A percentile compares a stretch with the other conserved stretches of the same genome.
These are phyloP conservation scores for Anseranas semipalmata DNA, from an alignment of 2,113 vertebrate genomes.

Conservation along the genomic window DNA sequence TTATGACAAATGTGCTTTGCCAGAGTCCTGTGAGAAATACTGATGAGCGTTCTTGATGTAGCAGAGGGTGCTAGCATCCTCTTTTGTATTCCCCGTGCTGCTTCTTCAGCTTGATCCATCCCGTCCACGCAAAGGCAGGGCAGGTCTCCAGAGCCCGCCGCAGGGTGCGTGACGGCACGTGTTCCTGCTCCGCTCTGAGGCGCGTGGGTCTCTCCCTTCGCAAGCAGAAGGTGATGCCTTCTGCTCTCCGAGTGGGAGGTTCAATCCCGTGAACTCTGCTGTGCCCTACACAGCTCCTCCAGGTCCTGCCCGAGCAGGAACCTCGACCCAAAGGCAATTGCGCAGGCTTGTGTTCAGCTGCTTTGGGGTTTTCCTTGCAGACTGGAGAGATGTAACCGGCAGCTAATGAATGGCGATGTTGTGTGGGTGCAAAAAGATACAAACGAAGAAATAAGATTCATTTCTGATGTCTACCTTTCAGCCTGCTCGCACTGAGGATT, in stretches of 20 bases:
- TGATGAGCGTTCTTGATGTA: neutral
- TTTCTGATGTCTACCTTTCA: neutral
- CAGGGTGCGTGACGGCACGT: rapidly evolving
- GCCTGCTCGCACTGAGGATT: neutral
- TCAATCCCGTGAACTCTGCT: neutral
- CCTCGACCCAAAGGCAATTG: neutral
- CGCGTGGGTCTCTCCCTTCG: neutral
- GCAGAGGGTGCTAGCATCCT: neutral
- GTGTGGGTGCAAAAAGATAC: neutral
- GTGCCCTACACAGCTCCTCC: neutral
- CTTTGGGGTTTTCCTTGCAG: neutral
- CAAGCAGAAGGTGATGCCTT: neutral
- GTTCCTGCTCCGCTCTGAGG: neutral
- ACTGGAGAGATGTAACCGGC: neutral
- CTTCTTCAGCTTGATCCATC: neutral
- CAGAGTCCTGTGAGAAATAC: neutral
- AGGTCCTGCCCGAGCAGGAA: neutral
- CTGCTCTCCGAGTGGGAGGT: neutral
- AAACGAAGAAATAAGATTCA: neutral
- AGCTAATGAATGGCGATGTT: neutral
- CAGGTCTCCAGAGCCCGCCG: neutral
- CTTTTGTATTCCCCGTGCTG: neutral
- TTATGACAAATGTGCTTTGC: neutral
- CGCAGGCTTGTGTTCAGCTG: neutral
- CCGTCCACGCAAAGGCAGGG: neutral